These are phyloP conservation scores for Bombus turneri DNA, from an alignment of 1,140 invertebrate genomes.

Conservation along the genomic window DNA sequence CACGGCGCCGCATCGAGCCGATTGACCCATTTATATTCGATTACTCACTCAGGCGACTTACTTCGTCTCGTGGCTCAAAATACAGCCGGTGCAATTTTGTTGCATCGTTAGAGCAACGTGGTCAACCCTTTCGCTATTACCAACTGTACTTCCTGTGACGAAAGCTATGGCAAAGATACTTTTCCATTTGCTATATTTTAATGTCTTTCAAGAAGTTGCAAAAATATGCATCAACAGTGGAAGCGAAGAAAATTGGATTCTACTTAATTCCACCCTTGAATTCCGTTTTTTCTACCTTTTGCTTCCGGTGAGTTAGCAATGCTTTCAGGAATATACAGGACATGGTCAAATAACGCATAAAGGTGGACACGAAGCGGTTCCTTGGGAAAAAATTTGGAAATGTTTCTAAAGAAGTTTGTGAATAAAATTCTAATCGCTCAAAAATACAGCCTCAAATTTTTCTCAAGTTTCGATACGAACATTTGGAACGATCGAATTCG, in stretches of 20 bases:
- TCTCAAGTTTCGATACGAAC: too few species aligned
- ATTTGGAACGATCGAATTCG: too few species aligned
- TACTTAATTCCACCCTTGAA: too few species aligned
- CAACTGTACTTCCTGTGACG: not conserved
- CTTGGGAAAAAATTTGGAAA: not conserved
- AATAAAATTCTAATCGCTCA: too few species aligned
- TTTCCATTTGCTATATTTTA: not conserved
- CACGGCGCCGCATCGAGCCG: not conserved
- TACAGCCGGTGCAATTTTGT: not conserved
- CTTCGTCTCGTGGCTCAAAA: slow-evolving; percentile 10
- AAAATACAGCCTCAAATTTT: too few species aligned
- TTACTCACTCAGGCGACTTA: slow-evolving; percentile 36
- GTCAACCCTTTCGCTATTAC: not conserved
- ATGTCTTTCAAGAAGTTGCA: not conserved
- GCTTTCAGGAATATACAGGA: too few species aligned
- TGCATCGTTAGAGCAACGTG: not conserved
- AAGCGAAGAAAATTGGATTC: too few species aligned
- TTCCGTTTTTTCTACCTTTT: too few species aligned
- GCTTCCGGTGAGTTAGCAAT: too few species aligned
- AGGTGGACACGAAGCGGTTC: too few species aligned
- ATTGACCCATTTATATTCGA: slow-evolving; percentile 38
- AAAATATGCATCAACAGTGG: not conserved
- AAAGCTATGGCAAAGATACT: not conserved
- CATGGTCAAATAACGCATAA: too few species aligned
- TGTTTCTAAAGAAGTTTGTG: too few species aligned